Base-by-base conservation (phyloP, 2,888 invertebrate genomes). In the Papilio protenor region DNA sequence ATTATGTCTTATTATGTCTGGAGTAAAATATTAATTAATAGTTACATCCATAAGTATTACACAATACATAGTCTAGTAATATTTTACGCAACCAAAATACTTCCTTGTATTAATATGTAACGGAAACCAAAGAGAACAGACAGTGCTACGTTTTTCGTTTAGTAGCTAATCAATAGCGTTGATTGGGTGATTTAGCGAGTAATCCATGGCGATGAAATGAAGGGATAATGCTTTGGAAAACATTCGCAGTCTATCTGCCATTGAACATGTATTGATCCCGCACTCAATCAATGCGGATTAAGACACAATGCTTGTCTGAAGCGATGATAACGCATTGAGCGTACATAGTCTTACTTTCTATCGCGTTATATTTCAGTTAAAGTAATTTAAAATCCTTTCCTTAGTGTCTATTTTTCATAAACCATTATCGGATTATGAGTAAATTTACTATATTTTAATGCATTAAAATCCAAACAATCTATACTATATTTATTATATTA, bases 251-350 rank as follows among this genome's bases (percentile, higher is more conserved):
- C 45, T 66, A 40, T 66, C 40, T 69, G 12, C 64, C 49, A 74
- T 74, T 74, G 64, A 64, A 49, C 47, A n/a, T 27, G 10, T 64
- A 49, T 52, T 74, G 74, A 74, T 74, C 74, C 74, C 14, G 27
- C 27, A 27, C 74, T 74, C 74, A 74, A 74, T 74, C 74, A 74
- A 74, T 74, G 45, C 16, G 74, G 61, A 74, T 74, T 74, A 74
- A 61, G 49, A n/a, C 18, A 23, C 59, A 74, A 74, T 59, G 74
- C 61, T 74, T 64, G 27, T 61, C 74, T 74, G 61, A 73, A n/a
- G 72, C 8, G 27, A 49, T 47, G 49, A 49, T 10, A 3, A 5
- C 74, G 47, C 47, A 49, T 1, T n/a, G 12, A 61, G 27, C 74
- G 27, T n/a, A 61, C 64, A 74, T 64, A 33, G 49, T 74, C 49